These are phyloP conservation scores for Macrotus californicus DNA, from an alignment of 2,113 vertebrate genomes.

Conservation along the genomic window DNA sequence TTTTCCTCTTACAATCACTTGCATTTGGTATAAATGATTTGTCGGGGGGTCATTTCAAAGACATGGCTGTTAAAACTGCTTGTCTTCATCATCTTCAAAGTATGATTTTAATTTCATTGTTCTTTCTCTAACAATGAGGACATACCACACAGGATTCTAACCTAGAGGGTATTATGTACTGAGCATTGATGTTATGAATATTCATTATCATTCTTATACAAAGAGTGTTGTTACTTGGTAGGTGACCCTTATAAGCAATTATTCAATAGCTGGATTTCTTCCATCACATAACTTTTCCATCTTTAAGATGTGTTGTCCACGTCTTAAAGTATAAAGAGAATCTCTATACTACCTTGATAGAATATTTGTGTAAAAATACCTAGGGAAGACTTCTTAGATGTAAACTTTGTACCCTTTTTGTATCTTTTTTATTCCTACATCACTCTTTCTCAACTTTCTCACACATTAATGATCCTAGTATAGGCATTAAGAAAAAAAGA, in stretches of 20 bases:
- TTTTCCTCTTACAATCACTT: not conserved
- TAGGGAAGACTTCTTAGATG: conserved; percentile 25
- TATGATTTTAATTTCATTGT: not conserved
- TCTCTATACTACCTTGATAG: not conserved
- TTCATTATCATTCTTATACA: not conserved
- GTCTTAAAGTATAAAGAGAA: too few relatives aligned
- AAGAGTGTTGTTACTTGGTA: not conserved
- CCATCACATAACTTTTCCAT: not conserved
- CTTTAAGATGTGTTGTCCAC: not conserved
- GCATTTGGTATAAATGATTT: not conserved
- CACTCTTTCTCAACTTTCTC: conserved; percentile 45
- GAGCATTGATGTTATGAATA: not conserved
- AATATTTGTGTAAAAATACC: not conserved
- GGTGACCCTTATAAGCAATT: not conserved
- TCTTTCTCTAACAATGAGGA: not conserved
- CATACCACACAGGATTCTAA: not conserved
- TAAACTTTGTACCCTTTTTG: conserved; percentile 42
- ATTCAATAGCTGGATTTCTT: not conserved
- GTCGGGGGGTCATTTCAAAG: not conserved
- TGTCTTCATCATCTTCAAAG: not conserved
- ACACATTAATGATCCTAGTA: conserved; percentile 37
- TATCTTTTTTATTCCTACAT: conserved; percentile 27
- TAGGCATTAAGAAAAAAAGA: too few relatives aligned
- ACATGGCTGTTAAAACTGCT: not conserved
- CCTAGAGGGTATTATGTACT: not conserved